Conservation (phyloP, 2,888 invertebrate genomes). For the Conomelus anceps region DNA sequence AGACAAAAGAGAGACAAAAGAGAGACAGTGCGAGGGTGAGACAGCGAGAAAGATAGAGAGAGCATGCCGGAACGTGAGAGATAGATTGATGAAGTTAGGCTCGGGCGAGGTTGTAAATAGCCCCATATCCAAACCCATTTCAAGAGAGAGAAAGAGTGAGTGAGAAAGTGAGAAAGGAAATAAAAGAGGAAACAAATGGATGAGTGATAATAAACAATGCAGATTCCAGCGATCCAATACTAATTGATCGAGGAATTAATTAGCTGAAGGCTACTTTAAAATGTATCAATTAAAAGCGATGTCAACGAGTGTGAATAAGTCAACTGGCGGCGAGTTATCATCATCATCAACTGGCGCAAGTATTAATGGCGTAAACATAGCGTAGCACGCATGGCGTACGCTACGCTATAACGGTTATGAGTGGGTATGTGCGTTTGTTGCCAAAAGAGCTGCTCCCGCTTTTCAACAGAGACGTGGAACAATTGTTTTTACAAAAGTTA, state of each 20-base stretch:
- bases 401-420: neutral
- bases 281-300: neutral
- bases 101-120: too few relatives aligned
- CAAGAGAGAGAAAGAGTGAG: too few relatives aligned
- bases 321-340: too few relatives aligned
- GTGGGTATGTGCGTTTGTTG: neutral
- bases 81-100: too few relatives aligned
- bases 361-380: neutral
- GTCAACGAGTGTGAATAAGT: neutral
- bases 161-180: too few relatives aligned
- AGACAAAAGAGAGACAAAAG: neutral
- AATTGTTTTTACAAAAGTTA: neutral
- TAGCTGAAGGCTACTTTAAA: neutral
- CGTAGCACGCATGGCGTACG: too few relatives aligned
- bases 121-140: too few relatives aligned
- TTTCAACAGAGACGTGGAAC: neutral
- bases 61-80: too few relatives aligned
- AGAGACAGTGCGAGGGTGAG: neutral
- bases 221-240: neutral
- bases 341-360: too few relatives aligned
- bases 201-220: neutral
- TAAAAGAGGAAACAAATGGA: too few relatives aligned
- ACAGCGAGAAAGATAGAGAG: too few relatives aligned
- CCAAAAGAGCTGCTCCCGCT: neutral
- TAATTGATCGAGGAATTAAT: neutral